Base-by-base conservation (phyloP, 2,888 invertebrate genomes). In the Papilio protenor region DNA sequence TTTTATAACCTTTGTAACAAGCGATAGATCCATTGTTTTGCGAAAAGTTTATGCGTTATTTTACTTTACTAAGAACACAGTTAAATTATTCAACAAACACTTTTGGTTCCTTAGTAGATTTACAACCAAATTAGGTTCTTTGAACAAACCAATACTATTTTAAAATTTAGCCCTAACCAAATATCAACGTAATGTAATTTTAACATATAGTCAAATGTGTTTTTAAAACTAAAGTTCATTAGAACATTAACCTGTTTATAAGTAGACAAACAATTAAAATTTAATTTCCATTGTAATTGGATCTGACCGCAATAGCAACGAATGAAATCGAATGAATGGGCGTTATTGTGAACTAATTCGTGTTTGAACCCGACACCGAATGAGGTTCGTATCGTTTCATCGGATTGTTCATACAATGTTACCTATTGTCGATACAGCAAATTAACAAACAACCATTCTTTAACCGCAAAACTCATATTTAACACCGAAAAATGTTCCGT, bases 351-450 rank as follows among this genome's bases (percentile, higher is more conserved):
- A 33, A 76, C 21, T 72, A 55, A 55, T 52, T 75, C 72, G 74
- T 71, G 74, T 74, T 73, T 77, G 64, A 64, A 66, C 66, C 18
- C 74, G 71, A 75, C 40, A 64, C 75, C 40, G 71, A 23, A 52
- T 45, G 55, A 64, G 61, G 69, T 71, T 18, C 18, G 18, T 72
- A 79, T 77, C 78, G 74, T 75, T 14, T 23, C 40, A 74, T 77
- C 77, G 66, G 33, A 77, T 73, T 77, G 57, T 76, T 71, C 75
- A 52, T 78, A 73, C 77, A 76, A 75, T 61, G 71, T 61, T 77
- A 70, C 79, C 81, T 80, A 81, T 81, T 77, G 80, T 81, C 71
- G 47, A 47, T 71, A 52, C 57, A 45, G 21, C 45, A 66, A 78
- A 78, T 78, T 78, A 78, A 66, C 78, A 75, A 66, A 78, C 75